phyloP scores from a whole-genome alignment of 2,888 invertebrate genomes.

The Lacanobia wlatinum region DNA sequence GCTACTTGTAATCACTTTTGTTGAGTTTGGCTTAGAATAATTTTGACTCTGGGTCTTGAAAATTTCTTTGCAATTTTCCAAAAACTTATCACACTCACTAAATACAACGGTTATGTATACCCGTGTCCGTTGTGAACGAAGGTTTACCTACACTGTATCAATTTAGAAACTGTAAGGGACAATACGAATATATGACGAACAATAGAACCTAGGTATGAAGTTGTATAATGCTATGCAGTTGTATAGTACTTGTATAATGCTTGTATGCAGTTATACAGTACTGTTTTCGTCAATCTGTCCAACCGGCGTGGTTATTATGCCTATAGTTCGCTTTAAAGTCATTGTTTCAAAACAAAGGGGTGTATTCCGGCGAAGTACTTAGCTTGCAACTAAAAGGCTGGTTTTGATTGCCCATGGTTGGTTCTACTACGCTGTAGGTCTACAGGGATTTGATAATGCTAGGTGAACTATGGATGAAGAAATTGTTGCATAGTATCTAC shows the following conservation, averaged over 20 bases:
- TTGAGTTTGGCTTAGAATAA: too few relatives aligned
- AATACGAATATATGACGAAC: slow-evolving; percentile 1
- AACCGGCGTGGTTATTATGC: slow-evolving; percentile 15
- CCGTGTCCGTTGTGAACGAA: too few relatives aligned
- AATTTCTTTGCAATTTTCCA: background rate
- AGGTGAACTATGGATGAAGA: background rate
- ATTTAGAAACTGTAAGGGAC: background rate
- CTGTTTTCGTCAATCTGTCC: slow-evolving; percentile 41
- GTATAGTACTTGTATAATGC: slow-evolving; percentile 1
- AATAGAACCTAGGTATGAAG: slow-evolving; percentile 9
- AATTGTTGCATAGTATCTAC: background rate
- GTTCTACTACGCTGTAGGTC: background rate
- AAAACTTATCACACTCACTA: background rate
- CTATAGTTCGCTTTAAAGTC: slow-evolving; percentile 42
- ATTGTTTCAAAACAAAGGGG: slow-evolving; percentile 52
- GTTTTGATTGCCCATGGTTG: slow-evolving; percentile 36
- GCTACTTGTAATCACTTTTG: too few relatives aligned
- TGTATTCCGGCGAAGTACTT: slow-evolving; percentile 18
- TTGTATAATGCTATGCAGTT: background rate
- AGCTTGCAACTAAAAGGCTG: slow-evolving; percentile 31
- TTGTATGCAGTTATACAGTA: slow-evolving; percentile 7
- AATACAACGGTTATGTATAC: background rate
- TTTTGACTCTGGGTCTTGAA: too few relatives aligned
- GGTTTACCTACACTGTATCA: background rate
- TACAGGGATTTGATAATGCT: background rate